A percentile compares a stretch with the other conserved stretches of the same genome.
Conservation (phyloP, 2,113 vertebrate species). For the Circaetus gallicus region DNA sequence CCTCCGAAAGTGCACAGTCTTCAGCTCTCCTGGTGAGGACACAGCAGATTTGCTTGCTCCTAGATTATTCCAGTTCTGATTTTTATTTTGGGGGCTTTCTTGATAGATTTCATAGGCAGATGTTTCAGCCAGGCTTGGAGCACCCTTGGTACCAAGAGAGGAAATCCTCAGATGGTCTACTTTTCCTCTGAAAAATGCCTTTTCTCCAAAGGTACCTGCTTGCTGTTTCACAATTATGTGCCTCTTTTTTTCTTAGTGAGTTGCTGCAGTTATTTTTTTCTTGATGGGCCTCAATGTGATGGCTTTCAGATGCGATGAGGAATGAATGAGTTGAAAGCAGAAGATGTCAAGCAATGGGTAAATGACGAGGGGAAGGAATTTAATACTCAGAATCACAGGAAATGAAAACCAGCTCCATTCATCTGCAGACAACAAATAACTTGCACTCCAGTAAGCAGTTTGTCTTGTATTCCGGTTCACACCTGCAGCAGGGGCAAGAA, state of each 20-base stretch:
- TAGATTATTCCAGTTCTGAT: background rate
- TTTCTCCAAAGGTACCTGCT: background rate
- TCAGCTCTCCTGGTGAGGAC: background rate
- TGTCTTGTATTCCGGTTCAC: background rate
- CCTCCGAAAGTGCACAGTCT: background rate
- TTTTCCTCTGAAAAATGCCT: background rate
- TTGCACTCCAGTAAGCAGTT: slow-evolving; percentile 33
- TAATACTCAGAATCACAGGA: background rate
- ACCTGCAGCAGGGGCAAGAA: slow-evolving; percentile 44
- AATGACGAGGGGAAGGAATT: background rate
- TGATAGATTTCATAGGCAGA: background rate
- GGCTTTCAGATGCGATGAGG: background rate
- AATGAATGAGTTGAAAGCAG: slow-evolving; percentile 10
- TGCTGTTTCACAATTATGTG: background rate
- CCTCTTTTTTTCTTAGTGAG: background rate
- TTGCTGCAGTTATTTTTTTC: background rate
- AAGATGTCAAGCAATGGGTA: background rate
- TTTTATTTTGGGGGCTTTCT: background rate
- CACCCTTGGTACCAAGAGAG: background rate
- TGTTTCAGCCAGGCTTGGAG: background rate
- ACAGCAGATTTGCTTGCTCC: background rate
- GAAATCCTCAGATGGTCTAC: background rate
- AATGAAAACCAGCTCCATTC: slow-evolving; percentile 41
- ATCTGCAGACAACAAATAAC: slow-evolving; percentile 47
- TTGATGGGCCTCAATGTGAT: background rate